Evolutionary conservation across 2,888 invertebrate species (phyloP), one percentile per base, ranked within the genome.

Genomic region (Piscicola geometra): DNA sequence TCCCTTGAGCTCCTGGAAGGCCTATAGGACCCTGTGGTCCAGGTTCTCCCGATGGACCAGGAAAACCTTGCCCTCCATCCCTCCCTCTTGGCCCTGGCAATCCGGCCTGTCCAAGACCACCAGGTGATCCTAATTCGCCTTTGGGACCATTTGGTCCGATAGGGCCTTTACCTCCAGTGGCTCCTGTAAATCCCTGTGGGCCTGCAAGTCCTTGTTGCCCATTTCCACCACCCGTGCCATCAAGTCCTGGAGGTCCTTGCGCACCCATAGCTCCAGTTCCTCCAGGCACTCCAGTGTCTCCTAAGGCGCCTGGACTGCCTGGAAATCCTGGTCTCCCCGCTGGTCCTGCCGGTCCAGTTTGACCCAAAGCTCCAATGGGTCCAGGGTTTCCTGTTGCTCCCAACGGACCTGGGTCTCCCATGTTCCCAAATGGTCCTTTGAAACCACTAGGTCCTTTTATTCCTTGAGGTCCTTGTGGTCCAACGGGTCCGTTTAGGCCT

Each of bases 11-110:
- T 28, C 75, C 75, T 56, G 47, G 28, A 47, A 41, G n/a, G 18
- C 71, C 71, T 47, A 41, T 75, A 21, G 47, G 30, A 32, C 77
- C 77, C 33, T 47, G 25, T 56, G 33, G 30, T 41, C 75, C 77
- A 68, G 72, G 18, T n/a, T 30, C 67, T 28, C 77, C 77, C 32
- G 52, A 3, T n/a, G 60, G 28, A 68, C 76, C 76, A 64, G 47
- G 74, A n/a, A 32, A 5, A 41, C 76, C n/a, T 73, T 9, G 32
- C 74, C 25, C 18, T 33, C 41, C 41, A 41, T 9, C 15, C 15
- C 41, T 41, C 15, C 41, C 60, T 56, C 3, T 56, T 56, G 25
- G 25, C 3, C 60, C 60, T 25, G 21, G n/a, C 5, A 56, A 56
- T 67, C 76, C 76, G 25, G 33, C 28, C n/a, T 33, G 33, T 35